Evolutionary conservation across 2,888 invertebrate species (phyloP), one percentile per base, ranked within the genome.

Genomic region (Chaetogeoica ovagalla): DNA sequence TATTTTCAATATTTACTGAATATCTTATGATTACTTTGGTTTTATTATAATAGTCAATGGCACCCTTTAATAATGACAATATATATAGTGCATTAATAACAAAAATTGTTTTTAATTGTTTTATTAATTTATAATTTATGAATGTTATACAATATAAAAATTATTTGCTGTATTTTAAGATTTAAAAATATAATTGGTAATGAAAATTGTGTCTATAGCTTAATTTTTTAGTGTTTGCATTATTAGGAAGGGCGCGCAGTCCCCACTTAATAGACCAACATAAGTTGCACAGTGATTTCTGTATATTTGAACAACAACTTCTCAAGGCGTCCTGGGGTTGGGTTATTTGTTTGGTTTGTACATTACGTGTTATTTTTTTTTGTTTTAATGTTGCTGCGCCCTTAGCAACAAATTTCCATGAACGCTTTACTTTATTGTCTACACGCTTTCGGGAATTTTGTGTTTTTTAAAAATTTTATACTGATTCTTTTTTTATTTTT

Each of bases 391-490:
- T 63, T 19, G 79, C 70, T 79, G 63, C 43, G 79, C 70, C 79
- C 63, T 71, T 71, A n/a, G 63, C 55, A 17, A 63, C 63, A 79
- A 57, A 71, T 63, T 79, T 79, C 70, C 17, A 70, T 71, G 79
- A 43, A 19, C 23, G 79, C 79, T 79, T 79, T 79, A 71, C 19
- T 69, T 79, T 79, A 71, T 63, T 79, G 77, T 79, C 63, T 63
- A 79, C 70, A 79, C 71, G 79, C 79, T 79, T 74, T 71, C 79
- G 79, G 79, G 79, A 79, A 63, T 71, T 71, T 79, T 71, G 77
- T 69, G 60, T 79, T 71, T 69, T 43, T 43, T 43, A 43, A 43
- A 52, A 23, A 15, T 55, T 79, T 55, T 77, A 52, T 70, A 70
- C 69, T 77, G 77, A 77, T 62, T 55, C 77, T 70, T 63, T 76